Evolutionary conservation across 2,113 vertebrate genomes (phyloP).

Genomic region (Melanerpes formicivorus): DNA sequence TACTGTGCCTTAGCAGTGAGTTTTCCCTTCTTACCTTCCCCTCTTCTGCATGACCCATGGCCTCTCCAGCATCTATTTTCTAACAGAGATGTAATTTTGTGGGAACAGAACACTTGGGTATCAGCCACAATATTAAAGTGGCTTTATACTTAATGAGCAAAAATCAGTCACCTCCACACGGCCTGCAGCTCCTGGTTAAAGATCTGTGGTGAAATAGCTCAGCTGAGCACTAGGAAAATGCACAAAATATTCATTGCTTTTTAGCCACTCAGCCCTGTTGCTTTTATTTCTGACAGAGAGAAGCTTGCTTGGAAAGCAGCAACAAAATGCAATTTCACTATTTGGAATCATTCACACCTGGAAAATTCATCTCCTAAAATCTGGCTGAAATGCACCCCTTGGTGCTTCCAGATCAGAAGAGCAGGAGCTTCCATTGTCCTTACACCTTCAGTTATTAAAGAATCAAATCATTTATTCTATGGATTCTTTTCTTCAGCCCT

Average conservation of each 20-base stretch:
- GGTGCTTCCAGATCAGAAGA: neutral
- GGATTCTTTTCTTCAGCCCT: neutral
- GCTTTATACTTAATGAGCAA: neutral
- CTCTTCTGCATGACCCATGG: neutral
- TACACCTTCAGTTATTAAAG: neutral
- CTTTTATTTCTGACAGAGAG: neutral
- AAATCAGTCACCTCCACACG: neutral
- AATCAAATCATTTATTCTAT: neutral
- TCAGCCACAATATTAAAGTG: neutral
- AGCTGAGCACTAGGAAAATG: neutral
- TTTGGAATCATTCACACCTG: neutral
- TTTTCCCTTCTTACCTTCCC: neutral
- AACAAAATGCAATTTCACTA: neutral
- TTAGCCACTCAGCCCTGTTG: neutral
- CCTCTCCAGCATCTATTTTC: neutral
- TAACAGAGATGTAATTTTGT: neutral
- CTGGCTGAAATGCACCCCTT: neutral
- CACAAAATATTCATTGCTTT: neutral
- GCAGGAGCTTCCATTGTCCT: neutral
- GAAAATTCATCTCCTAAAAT: constrained; percentile 1
- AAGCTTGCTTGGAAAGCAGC: neutral
- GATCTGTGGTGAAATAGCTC: neutral
- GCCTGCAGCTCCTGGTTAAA: neutral
- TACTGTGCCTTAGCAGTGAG: neutral
- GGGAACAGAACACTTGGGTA: neutral